Base-by-base conservation (phyloP, 1,140 invertebrate genomes). In the Steinernema khuongi region DNA sequence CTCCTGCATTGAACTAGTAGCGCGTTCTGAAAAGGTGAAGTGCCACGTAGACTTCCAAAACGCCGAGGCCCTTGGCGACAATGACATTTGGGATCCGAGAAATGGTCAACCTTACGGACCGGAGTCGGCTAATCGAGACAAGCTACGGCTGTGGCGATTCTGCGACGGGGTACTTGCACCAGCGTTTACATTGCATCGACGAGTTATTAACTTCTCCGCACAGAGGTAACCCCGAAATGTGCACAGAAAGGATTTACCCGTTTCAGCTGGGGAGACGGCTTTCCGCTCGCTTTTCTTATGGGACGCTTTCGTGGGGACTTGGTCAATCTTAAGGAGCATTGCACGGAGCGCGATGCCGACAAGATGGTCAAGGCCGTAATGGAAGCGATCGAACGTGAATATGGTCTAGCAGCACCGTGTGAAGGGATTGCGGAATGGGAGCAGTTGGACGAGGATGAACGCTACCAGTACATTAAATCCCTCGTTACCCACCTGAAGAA, bases 191-290 rank as follows among this genome's bases (percentile, higher is more conserved):
- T n/a, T n/a, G n/a, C n/a, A n/a, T n/a, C n/a, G n/a, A n/a, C 28
- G 44, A 28, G 50, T 80, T 31, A 30, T 73, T 67, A 78, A 79
- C 50, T 75, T 78, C 71, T 74, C 44, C 22, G 50, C 70, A 1
- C 76, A 76, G 22, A 77, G 74, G 74, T 72, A 77, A 31, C 26
- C 19, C 26, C 0, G 0, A 71, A 67, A 19, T 69, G 14, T 76
- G 36, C 79, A 18, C 28, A 29, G 33, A 44, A 77, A 1, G n/a
- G n/a, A n/a, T n/a, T n/a, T n/a, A n/a, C n/a, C n/a, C n/a, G 50
- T 68, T 83, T 74, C 29, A 81, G 80, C 67, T 81, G 81, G 79
- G 67, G 32, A 14, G 80, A 81, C 70, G 81, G 77, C 22, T n/a
- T 36, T 17, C 44, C 81, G 0, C 74, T 83, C 14, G 77, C 77